Base-by-base conservation (phyloP, 2,113 vertebrate species). In the Stigmatopora nigra region DNA sequence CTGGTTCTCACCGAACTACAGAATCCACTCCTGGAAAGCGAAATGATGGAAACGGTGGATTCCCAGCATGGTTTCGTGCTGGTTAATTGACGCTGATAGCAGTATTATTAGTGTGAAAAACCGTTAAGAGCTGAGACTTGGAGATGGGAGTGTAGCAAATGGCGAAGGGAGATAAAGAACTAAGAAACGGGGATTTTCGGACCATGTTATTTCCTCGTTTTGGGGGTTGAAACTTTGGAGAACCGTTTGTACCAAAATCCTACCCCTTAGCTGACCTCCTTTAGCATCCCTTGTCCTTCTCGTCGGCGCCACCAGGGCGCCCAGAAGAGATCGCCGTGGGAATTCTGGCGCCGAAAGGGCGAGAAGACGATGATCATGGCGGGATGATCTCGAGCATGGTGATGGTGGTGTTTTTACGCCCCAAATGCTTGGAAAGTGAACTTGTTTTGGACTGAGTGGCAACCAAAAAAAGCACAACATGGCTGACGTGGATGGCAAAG, bases 31-130 rank as follows among this genome's bases (percentile, higher is more conserved):
- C 91, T 94, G 56, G 97, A 98, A 63, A 93, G 93, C 46, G 97
- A 99, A 82, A 98, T 99, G 96, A 95, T 98, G 92, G 97, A 99
- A 83, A 94, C 95, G 0, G 95, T 98, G 72, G 97, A 99, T 85
- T 92, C 94, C 0, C 95, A 97, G 86, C 95, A 95, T 53, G 97
- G 96, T 51, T 99, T 93, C 0, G 96, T 99, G 73, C 85, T 99
- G 86, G 97, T 99, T 49, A 99, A 96, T 80, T 99, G 89, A 84
- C 59, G 41, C n/a, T 41, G 38, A 31, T 2, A 70, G 75, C 83
- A 82, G 88, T 87, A 75, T 88, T 79, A 86, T n/a, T n/a, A 78
- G 82, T 77, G 78, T 75, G 65, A 76, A 75, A 41, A 70, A 75
- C 83, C 69, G 70, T 70, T 63, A 84, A 70, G 77, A 76, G 70